Evolutionary conservation across 2,888 invertebrate species (phyloP).

Genomic region (Geotrupes spiniger): DNA sequence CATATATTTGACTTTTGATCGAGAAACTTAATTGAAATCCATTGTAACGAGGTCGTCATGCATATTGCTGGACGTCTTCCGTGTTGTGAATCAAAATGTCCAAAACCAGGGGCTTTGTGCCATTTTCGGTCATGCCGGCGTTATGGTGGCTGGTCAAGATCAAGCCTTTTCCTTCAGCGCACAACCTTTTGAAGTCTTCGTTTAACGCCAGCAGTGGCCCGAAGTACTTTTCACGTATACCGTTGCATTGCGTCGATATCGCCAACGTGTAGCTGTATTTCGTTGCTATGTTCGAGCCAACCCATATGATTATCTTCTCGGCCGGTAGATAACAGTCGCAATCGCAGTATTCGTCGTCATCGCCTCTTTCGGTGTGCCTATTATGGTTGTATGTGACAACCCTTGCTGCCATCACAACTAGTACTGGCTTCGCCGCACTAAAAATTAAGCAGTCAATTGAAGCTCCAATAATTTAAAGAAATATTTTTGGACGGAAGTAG

Average conservation of each 20-base stretch:
- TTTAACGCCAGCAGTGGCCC: constrained; percentile 40
- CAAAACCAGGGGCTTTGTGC: constrained; percentile 36
- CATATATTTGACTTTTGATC: too few species aligned
- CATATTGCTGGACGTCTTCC: constrained; percentile 15
- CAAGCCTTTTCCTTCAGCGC: constrained; percentile 39
- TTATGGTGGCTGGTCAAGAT: constrained; percentile 39
- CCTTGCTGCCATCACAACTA: constrained; percentile 38
- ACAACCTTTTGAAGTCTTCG: constrained; percentile 35
- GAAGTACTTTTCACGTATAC: constrained; percentile 42
- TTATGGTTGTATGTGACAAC: constrained; percentile 27
- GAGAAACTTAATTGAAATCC: too few species aligned
- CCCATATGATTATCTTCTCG: constrained; percentile 44
- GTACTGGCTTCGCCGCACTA: constrained; percentile 29
- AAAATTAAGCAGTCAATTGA: neutral
- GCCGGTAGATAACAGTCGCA: constrained; percentile 16
- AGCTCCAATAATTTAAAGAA: too few species aligned
- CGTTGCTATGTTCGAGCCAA: constrained; percentile 40
- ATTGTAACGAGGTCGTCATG: too few species aligned
- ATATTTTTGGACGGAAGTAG: too few species aligned
- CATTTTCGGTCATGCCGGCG: constrained; percentile 39
- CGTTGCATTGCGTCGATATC: constrained; percentile 39
- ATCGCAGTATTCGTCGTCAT: constrained; percentile 23
- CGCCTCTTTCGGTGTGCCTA: constrained; percentile 14
- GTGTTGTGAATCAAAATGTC: constrained; percentile 42
- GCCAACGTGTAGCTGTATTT: constrained; percentile 43